phyloP scores from a whole-genome alignment of 2,888 invertebrate species.

The Biston betularia region DNA sequence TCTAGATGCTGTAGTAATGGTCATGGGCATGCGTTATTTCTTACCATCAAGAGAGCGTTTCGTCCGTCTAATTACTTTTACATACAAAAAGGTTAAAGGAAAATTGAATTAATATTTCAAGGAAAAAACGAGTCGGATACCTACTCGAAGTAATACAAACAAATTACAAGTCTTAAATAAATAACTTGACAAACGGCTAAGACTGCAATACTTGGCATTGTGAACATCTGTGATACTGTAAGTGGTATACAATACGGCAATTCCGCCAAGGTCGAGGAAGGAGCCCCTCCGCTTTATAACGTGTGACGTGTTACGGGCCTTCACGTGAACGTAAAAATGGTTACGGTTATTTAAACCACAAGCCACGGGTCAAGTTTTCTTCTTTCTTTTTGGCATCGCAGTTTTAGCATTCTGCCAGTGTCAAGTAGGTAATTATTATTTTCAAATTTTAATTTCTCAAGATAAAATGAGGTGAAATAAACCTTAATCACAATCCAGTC shows the following conservation, averaged over 20 bases:
- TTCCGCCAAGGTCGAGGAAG: conserved; percentile 28
- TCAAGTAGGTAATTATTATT: too few relatives aligned
- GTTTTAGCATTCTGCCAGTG: too few relatives aligned
- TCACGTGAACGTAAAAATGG: conserved; percentile 7
- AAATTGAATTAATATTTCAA: too few relatives aligned
- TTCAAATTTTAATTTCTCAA: too few relatives aligned
- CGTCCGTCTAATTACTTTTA: too few relatives aligned
- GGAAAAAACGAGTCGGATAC: not conserved
- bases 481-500: too few relatives aligned
- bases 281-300: conserved; percentile 23
- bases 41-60: too few relatives aligned
- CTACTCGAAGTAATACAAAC: not conserved
- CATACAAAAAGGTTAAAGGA: too few relatives aligned
- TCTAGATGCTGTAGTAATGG: too few relatives aligned
- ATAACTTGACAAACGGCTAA: conserved; percentile 8
- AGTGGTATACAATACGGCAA: conserved; percentile 28
- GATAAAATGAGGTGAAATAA: too few relatives aligned
- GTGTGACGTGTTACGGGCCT: not conserved
- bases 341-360: not conserved
- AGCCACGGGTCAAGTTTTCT: not conserved
- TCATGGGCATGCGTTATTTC: too few relatives aligned
- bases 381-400: not conserved
- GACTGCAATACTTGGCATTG: conserved; percentile 8
- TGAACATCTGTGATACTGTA: conserved; percentile 7
- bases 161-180: conserved; percentile 4